Conservation (phyloP, 2,113 vertebrate genomes). For the Potamarius usumacintae region DNA sequence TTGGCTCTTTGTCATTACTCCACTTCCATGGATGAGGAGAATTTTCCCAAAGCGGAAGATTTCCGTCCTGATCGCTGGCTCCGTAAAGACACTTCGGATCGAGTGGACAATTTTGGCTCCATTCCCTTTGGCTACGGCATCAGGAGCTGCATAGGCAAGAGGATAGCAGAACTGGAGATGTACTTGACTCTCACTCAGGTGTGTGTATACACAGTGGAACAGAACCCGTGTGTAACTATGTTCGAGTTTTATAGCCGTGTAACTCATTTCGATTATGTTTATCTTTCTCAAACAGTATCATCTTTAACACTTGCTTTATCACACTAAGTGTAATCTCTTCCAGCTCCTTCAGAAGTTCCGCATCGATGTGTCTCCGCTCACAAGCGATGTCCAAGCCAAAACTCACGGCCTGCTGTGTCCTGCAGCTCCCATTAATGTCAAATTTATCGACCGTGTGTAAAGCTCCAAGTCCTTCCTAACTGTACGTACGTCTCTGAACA, state of each 20-base stretch:
- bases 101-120: constrained; percentile 89
- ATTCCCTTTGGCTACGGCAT: constrained; percentile 92
- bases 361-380: constrained; percentile 76
- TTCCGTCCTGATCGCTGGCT: constrained; percentile 88
- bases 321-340: neutral
- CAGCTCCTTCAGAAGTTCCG: constrained; percentile 88
- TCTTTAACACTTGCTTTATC: neutral
- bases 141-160: constrained; percentile 86
- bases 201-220: constrained; percentile 15
- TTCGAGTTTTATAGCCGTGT: neutral
- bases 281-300: neutral
- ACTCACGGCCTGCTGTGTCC: constrained; percentile 86
- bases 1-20: constrained; percentile 90
- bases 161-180: constrained; percentile 89
- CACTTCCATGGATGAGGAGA: constrained; percentile 84
- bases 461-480: neutral
- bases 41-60: constrained; percentile 73
- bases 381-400: constrained; percentile 76
- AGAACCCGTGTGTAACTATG: neutral
- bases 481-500: constrained; percentile 17
- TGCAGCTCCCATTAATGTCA: constrained; percentile 75
- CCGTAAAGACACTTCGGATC: constrained; percentile 76
- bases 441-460: constrained; percentile 78
- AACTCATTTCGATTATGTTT: neutral
- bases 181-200: constrained; percentile 84